Conservation (phyloP, 2,888 invertebrate genomes). For the Eilema griseolum region DNA sequence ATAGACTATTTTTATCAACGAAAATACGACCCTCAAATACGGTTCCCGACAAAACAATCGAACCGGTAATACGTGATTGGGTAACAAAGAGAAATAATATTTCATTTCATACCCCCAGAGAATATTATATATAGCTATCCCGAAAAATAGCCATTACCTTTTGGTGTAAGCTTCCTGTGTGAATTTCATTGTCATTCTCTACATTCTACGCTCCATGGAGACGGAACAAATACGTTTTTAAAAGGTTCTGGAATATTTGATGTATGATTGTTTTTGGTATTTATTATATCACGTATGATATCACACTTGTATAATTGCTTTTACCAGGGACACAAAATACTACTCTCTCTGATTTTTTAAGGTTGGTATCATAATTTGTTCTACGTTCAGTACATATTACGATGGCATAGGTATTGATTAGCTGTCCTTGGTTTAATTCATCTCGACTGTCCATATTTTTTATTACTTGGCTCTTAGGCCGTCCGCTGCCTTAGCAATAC, state of each 20-base stretch:
- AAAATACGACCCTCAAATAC: conserved; percentile 22
- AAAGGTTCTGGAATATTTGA: conserved; percentile 15
- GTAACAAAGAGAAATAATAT: conserved; percentile 47
- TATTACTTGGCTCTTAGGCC: too few species aligned
- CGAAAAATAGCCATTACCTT: conserved; percentile 26
- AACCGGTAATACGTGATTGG: conserved; percentile 47
- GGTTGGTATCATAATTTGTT: too few species aligned
- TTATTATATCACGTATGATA: background rate
- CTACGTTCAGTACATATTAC: too few species aligned
- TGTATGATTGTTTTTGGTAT: conserved; percentile 15
- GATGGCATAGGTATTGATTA: too few species aligned
- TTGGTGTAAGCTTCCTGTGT: conserved; percentile 33
- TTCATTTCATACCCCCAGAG: conserved; percentile 40
- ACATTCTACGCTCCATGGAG: conserved; percentile 6
- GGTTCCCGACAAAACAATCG: conserved; percentile 40
- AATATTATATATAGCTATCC: conserved; percentile 23
- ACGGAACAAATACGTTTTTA: conserved; percentile 15
- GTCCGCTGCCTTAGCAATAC: too few species aligned
- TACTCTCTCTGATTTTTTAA: background rate
- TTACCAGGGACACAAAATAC: background rate
- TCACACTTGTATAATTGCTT: background rate
- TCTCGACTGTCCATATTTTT: too few species aligned
- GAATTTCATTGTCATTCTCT: conserved; percentile 44
- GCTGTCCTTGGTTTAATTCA: too few species aligned
- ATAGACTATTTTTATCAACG: conserved; percentile 12